phyloP scores from a whole-genome alignment of 1,140 invertebrate genomes.

The Tetramorium alpestre region DNA sequence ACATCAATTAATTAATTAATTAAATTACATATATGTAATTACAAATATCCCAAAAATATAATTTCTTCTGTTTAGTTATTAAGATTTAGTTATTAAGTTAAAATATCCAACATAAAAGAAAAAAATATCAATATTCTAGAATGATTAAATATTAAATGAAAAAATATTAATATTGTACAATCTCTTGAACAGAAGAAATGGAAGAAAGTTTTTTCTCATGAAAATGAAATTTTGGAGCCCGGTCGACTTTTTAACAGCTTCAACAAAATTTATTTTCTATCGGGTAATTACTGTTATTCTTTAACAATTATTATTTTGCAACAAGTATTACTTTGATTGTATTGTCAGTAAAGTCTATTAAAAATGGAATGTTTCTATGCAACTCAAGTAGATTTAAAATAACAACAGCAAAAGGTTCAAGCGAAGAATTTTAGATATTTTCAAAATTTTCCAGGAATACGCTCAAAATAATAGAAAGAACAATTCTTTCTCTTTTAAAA shows the following conservation, averaged over 20 bases:
- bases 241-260: not conserved
- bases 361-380: not conserved
- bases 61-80: not conserved
- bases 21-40: not conserved
- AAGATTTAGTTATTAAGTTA: not conserved
- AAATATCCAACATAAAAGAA: not conserved
- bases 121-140: not conserved
- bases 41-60: not conserved
- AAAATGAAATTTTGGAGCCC: not conserved
- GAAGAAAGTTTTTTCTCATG: not conserved
- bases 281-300: not conserved
- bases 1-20: not conserved
- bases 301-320: not conserved
- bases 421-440: not conserved
- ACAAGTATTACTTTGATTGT: not conserved
- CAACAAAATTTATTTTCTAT: slow-evolving; percentile 16
- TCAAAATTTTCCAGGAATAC: not conserved
- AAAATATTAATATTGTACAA: not conserved
- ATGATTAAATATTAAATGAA: not conserved
- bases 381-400: not conserved
- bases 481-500: not conserved
- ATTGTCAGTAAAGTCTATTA: not conserved
- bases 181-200: not conserved
- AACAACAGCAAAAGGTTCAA: not conserved
- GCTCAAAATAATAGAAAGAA: not conserved